These are phyloP conservation scores for Pinna nobilis DNA, from an alignment of 1,140 invertebrate genomes.

Conservation along the genomic window DNA sequence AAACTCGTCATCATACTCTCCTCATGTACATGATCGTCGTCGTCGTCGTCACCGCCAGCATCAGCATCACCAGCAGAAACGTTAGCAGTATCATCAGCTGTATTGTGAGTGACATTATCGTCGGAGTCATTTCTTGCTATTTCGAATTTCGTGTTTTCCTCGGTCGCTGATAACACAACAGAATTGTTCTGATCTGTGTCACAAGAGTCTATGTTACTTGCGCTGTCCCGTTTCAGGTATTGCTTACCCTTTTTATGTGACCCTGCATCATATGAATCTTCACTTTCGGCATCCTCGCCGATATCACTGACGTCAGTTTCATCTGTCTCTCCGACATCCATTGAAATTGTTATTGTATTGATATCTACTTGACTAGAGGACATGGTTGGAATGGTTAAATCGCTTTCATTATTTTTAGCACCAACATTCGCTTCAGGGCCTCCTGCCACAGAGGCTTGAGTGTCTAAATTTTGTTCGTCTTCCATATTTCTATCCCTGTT, in stretches of 20 bases:
- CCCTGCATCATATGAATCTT: too few relatives aligned
- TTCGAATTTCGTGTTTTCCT: too few relatives aligned
- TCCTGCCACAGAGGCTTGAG: not conserved
- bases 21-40: not conserved
- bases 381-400: not conserved
- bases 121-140: too few relatives aligned
- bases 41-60: not conserved
- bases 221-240: too few relatives aligned
- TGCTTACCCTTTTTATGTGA: too few relatives aligned
- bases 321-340: too few relatives aligned
- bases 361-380: not conserved
- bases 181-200: too few relatives aligned
- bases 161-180: too few relatives aligned
- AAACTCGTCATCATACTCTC: constrained; percentile 15
- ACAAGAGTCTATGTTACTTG: too few relatives aligned
- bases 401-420: not conserved
- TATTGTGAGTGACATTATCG: not conserved
- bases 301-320: too few relatives aligned
- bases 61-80: not conserved
- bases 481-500: not conserved
- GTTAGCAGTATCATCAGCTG: not conserved
- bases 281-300: too few relatives aligned
- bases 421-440: not conserved
- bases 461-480: not conserved
- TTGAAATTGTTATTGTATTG: not conserved